Percentiles rank a stretch among this genome's conserved stretches.
Evolutionary conservation across 2,113 vertebrate genomes (phyloP).

Genomic region (Bombycilla garrulus): DNA sequence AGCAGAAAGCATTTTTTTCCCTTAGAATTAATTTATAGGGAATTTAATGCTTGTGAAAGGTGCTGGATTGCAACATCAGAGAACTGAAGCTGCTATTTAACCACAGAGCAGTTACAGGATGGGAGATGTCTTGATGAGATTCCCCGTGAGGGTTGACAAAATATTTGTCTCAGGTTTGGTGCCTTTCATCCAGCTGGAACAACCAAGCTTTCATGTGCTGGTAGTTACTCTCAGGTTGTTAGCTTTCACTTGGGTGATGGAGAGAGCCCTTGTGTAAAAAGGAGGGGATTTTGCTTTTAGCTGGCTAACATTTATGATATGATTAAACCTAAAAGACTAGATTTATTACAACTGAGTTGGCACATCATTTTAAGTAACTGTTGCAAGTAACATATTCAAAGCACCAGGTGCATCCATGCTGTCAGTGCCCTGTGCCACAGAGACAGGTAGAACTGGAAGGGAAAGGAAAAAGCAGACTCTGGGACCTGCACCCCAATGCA

Average conservation of each 20-base stretch:
- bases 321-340: not conserved
- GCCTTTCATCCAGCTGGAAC: not conserved
- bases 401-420: not conserved
- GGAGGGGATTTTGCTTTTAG: not conserved
- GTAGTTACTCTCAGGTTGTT: not conserved
- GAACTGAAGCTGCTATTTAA: constrained; percentile 60
- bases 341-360: not conserved
- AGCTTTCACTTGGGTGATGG: not conserved
- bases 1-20: constrained; percentile 64
- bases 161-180: not conserved
- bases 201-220: not conserved
- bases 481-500: not conserved
- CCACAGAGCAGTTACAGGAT: constrained; percentile 49
- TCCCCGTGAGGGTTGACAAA: not conserved
- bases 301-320: not conserved
- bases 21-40: constrained; percentile 72
- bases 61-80: constrained; percentile 67
- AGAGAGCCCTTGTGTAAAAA: not conserved
- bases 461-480: not conserved
- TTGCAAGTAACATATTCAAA: not conserved
- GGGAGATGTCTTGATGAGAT: constrained; percentile 31
- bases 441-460: not conserved
- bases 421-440: not conserved
- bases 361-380: not conserved
- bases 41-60: constrained; percentile 69